A percentile compares a stretch with the other conserved stretches of the same genome.
Evolutionary conservation across 2,888 invertebrate genomes (phyloP).

Genomic region (Pilophorus perplexus): DNA sequence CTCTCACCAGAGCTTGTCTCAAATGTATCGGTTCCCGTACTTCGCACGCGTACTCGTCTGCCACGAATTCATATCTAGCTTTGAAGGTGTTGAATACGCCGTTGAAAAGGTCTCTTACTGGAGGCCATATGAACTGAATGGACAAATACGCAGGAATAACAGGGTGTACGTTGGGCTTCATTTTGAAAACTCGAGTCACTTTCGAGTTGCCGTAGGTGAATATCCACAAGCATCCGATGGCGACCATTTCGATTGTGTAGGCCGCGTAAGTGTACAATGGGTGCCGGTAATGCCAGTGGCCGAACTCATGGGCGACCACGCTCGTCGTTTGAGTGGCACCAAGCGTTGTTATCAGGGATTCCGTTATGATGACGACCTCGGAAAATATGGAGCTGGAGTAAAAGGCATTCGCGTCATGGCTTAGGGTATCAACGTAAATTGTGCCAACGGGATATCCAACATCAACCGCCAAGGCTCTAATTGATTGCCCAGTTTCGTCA

Average conservation of each 20-base stretch:
- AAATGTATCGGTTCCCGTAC: neutral
- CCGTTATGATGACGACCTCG: neutral
- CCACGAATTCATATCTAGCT: neutral
- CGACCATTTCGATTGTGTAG: no score
- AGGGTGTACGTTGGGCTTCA: neutral
- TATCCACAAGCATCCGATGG: no score
- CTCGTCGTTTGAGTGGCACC: neutral
- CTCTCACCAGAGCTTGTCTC: neutral
- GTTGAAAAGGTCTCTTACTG: neutral
- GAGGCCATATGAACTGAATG: neutral
- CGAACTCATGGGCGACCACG: slow-evolving; percentile 12
- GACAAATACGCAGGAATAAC: neutral
- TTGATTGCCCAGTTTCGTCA: no score
- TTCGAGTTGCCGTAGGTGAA: no score
- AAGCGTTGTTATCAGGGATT: neutral
- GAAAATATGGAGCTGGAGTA: no score
- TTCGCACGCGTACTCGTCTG: slow-evolving; percentile 2
- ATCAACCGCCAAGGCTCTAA: no score
- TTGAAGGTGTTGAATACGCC: neutral
- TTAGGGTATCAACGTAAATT: no score
- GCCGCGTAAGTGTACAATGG: no score
- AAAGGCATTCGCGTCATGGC: no score
- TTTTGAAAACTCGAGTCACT: no score
- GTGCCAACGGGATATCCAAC: no score
- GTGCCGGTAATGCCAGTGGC: slow-evolving; percentile 1